Conservation (phyloP, 2,113 vertebrate species). For the Bagarius yarrelli region DNA sequence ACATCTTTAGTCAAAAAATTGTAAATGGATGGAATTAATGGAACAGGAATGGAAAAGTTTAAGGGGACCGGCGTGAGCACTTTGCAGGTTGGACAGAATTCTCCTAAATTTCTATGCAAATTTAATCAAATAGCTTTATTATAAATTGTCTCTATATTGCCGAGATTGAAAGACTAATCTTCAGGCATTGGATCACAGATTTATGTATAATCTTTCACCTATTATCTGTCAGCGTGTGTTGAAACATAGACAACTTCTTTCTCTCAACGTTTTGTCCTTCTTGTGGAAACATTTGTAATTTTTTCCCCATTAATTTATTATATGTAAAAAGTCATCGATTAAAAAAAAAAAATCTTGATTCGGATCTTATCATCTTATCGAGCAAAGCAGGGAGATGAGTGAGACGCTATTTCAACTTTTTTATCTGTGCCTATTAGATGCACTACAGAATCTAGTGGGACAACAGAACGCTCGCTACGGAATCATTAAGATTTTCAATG, state of each 20-base stretch:
- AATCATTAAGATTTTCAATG: slow-evolving; percentile 95
- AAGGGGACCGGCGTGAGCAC: not conserved
- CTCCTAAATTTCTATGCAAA: not conserved
- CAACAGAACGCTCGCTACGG: slow-evolving; percentile 95
- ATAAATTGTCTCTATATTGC: too few relatives aligned
- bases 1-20: not conserved
- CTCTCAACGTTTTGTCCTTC: too few relatives aligned
- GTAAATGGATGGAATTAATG: not conserved
- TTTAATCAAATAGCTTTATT: not conserved
- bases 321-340: too few relatives aligned
- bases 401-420: not conserved
- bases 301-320: too few relatives aligned
- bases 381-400: not conserved
- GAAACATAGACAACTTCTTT: too few relatives aligned
- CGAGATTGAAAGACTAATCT: too few relatives aligned
- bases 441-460: slow-evolving; percentile 90
- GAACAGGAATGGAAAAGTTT: not conserved
- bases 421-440: slow-evolving; percentile 74
- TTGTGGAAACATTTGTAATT: too few relatives aligned
- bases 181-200: too few relatives aligned
- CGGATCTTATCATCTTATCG: not conserved
- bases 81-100: not conserved
- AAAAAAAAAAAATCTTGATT: too few relatives aligned
- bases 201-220: too few relatives aligned
- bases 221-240: too few relatives aligned